Percentiles rank a stretch among this genome's conserved stretches.
phyloP scores from a whole-genome alignment of 2,797 vertebrate genomes.

The Hydrocynus forskahlii region DNA sequence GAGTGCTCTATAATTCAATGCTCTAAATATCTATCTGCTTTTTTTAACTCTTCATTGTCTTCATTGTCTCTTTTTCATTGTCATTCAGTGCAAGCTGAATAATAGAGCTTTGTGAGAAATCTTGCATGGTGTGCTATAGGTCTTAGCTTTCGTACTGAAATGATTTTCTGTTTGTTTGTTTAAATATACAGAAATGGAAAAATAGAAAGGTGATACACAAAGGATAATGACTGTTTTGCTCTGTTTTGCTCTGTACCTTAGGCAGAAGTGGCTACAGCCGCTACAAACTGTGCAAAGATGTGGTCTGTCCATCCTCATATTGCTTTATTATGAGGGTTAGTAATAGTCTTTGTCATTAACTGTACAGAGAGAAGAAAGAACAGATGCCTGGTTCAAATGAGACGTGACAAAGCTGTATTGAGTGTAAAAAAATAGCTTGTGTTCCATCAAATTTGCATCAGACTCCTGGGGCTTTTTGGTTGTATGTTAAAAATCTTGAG shows the following conservation, averaged over 20 bases:
- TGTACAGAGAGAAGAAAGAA: neutral
- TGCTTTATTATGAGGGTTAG: neutral
- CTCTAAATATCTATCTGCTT: neutral
- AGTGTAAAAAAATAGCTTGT: neutral
- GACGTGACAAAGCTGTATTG: conserved; percentile 1
- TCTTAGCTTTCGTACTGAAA: neutral
- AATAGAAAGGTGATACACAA: neutral
- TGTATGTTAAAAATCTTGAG: neutral
- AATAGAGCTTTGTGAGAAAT: conserved; percentile 13
- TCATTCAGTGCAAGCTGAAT: conserved; percentile 2
- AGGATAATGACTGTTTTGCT: neutral
- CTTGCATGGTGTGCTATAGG: neutral
- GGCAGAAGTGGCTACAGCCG: neutral
- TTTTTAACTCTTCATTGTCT: conserved; percentile 24
- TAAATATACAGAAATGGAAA: conserved; percentile 13
- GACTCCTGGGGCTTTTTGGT: neutral
- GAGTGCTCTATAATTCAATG: conserved; percentile 31
- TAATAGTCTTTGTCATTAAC: neutral
- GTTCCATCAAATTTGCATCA: neutral
- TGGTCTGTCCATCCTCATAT: neutral
- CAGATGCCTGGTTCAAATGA: neutral
- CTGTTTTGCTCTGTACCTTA: neutral
- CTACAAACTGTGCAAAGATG: conserved; percentile 4
- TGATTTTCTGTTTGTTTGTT: neutral
- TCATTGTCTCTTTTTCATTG: conserved; percentile 20